These are phyloP conservation scores for Pseudorhombus dupliciocellatus DNA, from an alignment of 2,113 vertebrate species.

Conservation along the genomic window DNA sequence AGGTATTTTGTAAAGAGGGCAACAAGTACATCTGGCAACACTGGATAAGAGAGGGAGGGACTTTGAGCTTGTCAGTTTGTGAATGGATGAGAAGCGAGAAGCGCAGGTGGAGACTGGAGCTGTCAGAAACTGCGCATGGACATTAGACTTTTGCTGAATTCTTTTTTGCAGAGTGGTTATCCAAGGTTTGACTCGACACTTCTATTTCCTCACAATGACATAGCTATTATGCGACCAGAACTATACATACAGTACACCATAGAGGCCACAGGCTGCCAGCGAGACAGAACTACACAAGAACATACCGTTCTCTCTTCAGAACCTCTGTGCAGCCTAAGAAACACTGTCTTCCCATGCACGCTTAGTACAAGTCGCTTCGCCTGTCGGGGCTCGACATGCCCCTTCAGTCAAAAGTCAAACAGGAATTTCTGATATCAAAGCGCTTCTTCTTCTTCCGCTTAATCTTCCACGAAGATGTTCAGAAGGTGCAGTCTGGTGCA, in stretches of 20 bases:
- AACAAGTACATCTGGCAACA: too few species aligned
- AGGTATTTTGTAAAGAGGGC: too few species aligned
- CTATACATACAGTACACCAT: neutral
- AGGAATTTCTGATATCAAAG: neutral
- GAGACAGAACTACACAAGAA: neutral
- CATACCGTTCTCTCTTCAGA: conserved; percentile 2
- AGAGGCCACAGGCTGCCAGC: neutral
- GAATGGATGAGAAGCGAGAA: too few species aligned
- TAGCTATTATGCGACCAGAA: neutral
- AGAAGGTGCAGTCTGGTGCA: neutral
- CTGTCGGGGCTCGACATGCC: neutral
- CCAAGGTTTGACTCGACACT: neutral
- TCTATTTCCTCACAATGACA: neutral
- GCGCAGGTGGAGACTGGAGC: too few species aligned
- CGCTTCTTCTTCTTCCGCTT: neutral
- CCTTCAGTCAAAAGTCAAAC: neutral
- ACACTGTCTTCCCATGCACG: neutral
- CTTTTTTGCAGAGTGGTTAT: neutral
- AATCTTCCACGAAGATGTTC: neutral
- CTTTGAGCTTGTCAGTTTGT: too few species aligned
- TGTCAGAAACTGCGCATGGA: too few species aligned
- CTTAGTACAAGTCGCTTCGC: neutral
- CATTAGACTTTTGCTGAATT: too few species aligned
- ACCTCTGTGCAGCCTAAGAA: neutral
- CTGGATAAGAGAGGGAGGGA: too few species aligned